A percentile compares a stretch with the other conserved stretches of the same genome.
These are phyloP conservation scores for Pterobdella sp. DNA, from an alignment of 2,888 invertebrate species.

Conservation along the genomic window DNA sequence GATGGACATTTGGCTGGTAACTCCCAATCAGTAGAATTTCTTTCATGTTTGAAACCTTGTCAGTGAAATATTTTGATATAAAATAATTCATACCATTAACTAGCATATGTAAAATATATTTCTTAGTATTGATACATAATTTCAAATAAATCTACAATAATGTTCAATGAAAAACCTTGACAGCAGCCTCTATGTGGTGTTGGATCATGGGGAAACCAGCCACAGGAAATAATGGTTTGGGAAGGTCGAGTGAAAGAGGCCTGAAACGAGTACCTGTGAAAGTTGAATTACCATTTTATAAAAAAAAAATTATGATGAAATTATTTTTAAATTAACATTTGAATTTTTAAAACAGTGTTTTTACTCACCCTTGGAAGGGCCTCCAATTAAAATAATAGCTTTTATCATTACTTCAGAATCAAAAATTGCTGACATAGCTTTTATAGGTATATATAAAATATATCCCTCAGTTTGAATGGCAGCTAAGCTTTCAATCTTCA, in stretches of 20 bases:
- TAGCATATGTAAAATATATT: not conserved
- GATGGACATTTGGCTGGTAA: slow-evolving; percentile 69
- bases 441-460: no score
- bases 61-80: not conserved
- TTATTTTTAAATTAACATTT: not conserved
- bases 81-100: not conserved
- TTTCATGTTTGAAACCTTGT: slow-evolving; percentile 65
- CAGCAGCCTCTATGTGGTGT: slow-evolving; percentile 90
- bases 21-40: slow-evolving; percentile 91
- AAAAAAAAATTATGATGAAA: not conserved
- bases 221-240: slow-evolving; percentile 92
- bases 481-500: no score
- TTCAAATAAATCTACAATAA: not conserved
- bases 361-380: slow-evolving; percentile 76
- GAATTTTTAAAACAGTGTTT: not conserved
- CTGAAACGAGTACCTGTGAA: slow-evolving; percentile 83
- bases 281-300: not conserved
- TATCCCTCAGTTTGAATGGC: no score
- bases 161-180: slow-evolving; percentile 44
- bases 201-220: slow-evolving; percentile 91
- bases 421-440: not conserved
- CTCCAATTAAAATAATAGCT: slow-evolving; percentile 84
- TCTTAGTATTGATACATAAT: no score
- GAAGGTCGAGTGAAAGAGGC: slow-evolving; percentile 88
- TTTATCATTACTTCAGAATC: slow-evolving; percentile 45